Conservation (phyloP, 2,888 invertebrate species). For the Drosophila bunnanda region DNA sequence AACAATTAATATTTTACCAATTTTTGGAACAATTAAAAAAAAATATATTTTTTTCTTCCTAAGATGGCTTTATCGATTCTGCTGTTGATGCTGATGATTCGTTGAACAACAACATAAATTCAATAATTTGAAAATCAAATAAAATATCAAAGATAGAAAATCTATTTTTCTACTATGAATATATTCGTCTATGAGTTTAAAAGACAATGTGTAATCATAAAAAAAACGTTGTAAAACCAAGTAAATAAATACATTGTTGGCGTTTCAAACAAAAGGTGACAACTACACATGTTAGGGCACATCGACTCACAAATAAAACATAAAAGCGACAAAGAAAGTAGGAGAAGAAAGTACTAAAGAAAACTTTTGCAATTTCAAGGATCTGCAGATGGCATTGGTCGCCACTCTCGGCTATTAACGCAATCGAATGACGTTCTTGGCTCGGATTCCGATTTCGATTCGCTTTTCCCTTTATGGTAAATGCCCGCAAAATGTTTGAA, state of each 20-base stretch:
- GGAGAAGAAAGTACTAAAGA: constrained; percentile 16
- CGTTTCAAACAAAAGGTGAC: constrained; percentile 28
- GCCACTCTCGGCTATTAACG: constrained; percentile 60
- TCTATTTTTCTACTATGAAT: no score
- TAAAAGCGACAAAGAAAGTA: constrained; percentile 19
- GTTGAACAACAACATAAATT: no score
- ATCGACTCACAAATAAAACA: constrained; percentile 10
- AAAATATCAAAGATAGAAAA: no score
- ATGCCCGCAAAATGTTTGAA: constrained; percentile 61
- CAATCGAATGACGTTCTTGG: constrained; percentile 71
- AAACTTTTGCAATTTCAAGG: constrained; percentile 75
- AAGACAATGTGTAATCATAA: background rate
- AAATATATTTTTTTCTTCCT: no score
- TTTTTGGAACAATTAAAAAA: no score
- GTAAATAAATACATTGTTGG: background rate
- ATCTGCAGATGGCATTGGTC: constrained; percentile 70
- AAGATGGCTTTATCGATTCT: no score
- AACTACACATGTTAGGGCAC: constrained; percentile 30
- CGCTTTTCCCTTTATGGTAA: constrained; percentile 61
- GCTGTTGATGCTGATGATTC: no score
- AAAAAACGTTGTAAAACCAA: background rate
- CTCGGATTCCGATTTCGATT: constrained; percentile 24
- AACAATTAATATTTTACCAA: no score
- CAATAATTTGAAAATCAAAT: no score
- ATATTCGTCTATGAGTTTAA: no score